Evolutionary conservation across 1,140 invertebrate genomes (phyloP).

Genomic region (Drosophila chauvacae): DNA sequence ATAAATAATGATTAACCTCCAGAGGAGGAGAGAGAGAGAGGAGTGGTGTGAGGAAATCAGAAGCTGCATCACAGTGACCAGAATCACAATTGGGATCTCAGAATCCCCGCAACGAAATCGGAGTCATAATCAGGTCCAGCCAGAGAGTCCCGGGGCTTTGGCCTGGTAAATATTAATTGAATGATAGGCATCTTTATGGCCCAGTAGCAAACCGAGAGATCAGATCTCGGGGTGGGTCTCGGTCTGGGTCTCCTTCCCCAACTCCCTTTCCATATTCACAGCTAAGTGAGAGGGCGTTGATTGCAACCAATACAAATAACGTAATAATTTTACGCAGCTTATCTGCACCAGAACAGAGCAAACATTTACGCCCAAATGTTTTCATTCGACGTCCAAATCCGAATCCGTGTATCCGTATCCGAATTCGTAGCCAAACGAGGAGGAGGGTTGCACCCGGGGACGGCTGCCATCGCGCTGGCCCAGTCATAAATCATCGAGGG

Average conservation of each 20-base stretch:
- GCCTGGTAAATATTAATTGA: conserved; percentile 77
- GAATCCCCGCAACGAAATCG: conserved; percentile 40
- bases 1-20: conserved; percentile 65
- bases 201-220: conserved; percentile 31
- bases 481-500: conserved; percentile 69
- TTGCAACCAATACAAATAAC: conserved; percentile 84
- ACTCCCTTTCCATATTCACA: not conserved
- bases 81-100: not conserved
- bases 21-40: not conserved
- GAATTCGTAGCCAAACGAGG: not conserved
- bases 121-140: conserved; percentile 35
- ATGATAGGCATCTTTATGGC: conserved; percentile 82
- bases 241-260: no score
- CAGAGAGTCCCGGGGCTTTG: conserved; percentile 17
- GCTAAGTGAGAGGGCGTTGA: conserved; percentile 63
- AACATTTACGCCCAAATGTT: conserved; percentile 84
- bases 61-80: not conserved
- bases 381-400: conserved; percentile 60
- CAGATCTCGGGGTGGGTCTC: conserved; percentile 20
- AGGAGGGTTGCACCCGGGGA: conserved; percentile 11
- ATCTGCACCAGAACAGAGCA: conserved; percentile 84
- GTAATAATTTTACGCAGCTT: conserved; percentile 84
- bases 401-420: not conserved
- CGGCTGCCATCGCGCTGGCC: conserved; percentile 68
- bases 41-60: not conserved